Evolutionary conservation across 2,113 vertebrate genomes (phyloP), one percentile per base, ranked within the genome.

Genomic region (Origma solitaria): DNA sequence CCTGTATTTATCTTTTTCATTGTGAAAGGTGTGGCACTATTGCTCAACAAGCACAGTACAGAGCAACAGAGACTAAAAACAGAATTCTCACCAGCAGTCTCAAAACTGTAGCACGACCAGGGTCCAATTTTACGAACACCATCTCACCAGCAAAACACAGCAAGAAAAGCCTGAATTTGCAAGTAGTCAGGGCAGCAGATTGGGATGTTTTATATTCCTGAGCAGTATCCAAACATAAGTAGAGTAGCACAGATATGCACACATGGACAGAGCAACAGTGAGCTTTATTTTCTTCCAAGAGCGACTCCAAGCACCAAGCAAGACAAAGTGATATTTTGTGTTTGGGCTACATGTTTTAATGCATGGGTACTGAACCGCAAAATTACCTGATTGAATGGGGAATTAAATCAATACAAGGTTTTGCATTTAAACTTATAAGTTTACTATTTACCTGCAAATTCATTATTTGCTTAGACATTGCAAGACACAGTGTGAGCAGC

Each of bases 381-480:
- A 94, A 95, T 66, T 25, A 44, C 54, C 42, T 51, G 35, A 62
- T 83, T 92, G 90, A 94, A 79, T 51, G 15, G 37, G 17, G 42
- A 79, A 87, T 88, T 66, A 66, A 93, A 93, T 91, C 87, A 94
- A 85, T 90, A 88, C 50, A 86, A 83, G 76, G n/a, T 92, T 95
- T 90, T 93, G 62, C 78, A 91, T 92, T 85, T 61, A 85, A 86
- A 72, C 58, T 82, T 76, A 61, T 21, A 80, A 27, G 24, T 82
- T 77, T 90, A 76, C 19, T 76, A 38, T 69, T 77, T 89, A 90
- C 75, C 58, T 86, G 24, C 31, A 84, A 70, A 80, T 71, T 57
- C 35, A 35, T 82, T 85, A 73, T 80, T 90, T 93, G 45, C 35
- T 80, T 31, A 37, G 82, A 62, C 19, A 81, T 80, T 24, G 16